Percentiles rank a stretch among this genome's conserved stretches.
phyloP scores from a whole-genome alignment of 1,140 invertebrate genomes.

The Tetragonula clypearis region DNA sequence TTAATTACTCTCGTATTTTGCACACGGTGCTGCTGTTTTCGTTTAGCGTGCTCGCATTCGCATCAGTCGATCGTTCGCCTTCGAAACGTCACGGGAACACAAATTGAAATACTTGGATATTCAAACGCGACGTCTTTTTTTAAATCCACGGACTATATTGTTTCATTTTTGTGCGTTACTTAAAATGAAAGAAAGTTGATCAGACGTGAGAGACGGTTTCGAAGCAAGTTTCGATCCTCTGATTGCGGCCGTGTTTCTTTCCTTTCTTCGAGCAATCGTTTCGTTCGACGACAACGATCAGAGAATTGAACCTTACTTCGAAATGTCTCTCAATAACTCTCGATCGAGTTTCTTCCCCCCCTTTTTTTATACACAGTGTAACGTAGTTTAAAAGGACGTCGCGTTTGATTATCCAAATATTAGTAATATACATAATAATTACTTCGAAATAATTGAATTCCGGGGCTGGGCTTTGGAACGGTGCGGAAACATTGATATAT shows the following conservation, averaged over 20 bases:
- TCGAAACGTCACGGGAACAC: conserved; percentile 41
- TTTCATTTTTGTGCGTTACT: conserved; percentile 7
- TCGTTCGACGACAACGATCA: conserved; percentile 46
- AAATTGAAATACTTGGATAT: conserved; percentile 23
- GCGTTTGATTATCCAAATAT: too few relatives aligned
- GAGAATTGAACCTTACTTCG: too few relatives aligned
- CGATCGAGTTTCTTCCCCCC: too few relatives aligned
- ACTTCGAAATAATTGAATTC: conserved; percentile 61
- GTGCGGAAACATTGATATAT: conserved; percentile 54
- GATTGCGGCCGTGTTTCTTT: conserved; percentile 7
- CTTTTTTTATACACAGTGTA: too few relatives aligned
- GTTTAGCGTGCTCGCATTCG: conserved; percentile 56
- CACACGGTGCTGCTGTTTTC: conserved; percentile 62
- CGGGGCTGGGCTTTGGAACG: conserved; percentile 77
- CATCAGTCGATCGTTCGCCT: conserved; percentile 47
- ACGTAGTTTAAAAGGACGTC: too few relatives aligned
- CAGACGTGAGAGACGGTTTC: neutral
- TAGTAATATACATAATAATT: conserved; percentile 52
- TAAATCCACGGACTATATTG: neutral
- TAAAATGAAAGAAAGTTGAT: neutral
- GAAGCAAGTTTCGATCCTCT: neutral
- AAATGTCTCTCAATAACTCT: too few relatives aligned
- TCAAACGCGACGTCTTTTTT: conserved; percentile 28
- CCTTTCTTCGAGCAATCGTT: conserved; percentile 32
- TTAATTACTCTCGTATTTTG: conserved; percentile 32